A percentile compares a stretch with the other conserved stretches of the same genome.
phyloP scores from a whole-genome alignment of 2,797 vertebrate genomes.

The Typhlichthys subterraneus region DNA sequence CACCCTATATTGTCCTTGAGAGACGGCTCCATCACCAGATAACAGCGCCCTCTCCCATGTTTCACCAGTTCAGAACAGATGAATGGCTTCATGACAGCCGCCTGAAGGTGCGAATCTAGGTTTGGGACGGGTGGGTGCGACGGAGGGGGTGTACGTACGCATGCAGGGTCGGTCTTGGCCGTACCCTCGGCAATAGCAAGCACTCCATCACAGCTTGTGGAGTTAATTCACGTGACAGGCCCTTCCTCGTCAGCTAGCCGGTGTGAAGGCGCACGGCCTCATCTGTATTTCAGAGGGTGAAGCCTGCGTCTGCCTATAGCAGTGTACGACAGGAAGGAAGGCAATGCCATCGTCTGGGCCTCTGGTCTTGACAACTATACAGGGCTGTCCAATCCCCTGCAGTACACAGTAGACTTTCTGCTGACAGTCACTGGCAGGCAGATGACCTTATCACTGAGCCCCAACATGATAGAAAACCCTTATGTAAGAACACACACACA shows the following conservation, averaged over 20 bases:
- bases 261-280: constrained; percentile 49
- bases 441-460: constrained; percentile 64
- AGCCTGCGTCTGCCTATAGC: constrained; percentile 36
- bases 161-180: constrained; percentile 31
- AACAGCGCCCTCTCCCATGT: constrained; percentile 57
- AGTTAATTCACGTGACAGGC: constrained; percentile 71
- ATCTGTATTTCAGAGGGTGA: constrained; percentile 66
- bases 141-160: constrained; percentile 13
- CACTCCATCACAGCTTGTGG: constrained; percentile 59
- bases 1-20: no score
- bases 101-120: constrained; percentile 45
- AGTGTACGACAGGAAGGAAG: constrained; percentile 29
- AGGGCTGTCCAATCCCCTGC: constrained; percentile 30
- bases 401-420: constrained; percentile 24
- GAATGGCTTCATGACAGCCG: constrained; percentile 68
- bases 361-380: constrained; percentile 33
- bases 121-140: constrained; percentile 21
- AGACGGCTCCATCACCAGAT: constrained; percentile 61
- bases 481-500: constrained; percentile 3
- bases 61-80: constrained; percentile 68
- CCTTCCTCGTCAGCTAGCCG: constrained; percentile 60
- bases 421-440: constrained; percentile 43
- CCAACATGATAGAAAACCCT: constrained; percentile 26
- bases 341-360: constrained; percentile 4
- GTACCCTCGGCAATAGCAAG: constrained; percentile 56